These are phyloP conservation scores for Rhea pennata DNA, from an alignment of 2,113 vertebrate species.

Conservation along the genomic window DNA sequence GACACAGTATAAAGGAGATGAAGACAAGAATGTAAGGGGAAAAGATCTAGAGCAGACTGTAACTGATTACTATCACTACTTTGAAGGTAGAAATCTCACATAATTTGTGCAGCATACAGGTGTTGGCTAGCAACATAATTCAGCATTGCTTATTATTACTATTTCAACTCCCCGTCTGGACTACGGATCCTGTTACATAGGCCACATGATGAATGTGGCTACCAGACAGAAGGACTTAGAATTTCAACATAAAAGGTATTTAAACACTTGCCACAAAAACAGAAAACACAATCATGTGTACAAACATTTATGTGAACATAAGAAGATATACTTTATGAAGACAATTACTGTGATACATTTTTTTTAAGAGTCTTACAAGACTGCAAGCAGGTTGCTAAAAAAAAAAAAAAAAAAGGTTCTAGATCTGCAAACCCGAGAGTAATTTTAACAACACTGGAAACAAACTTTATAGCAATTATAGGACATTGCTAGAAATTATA, in stretches of 20 bases:
- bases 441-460: not conserved
- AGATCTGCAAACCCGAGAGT: not conserved
- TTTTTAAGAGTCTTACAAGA: not conserved
- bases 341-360: not conserved
- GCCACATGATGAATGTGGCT: not conserved
- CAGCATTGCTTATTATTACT: not conserved
- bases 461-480: not conserved
- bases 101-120: not conserved
- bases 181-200: not conserved
- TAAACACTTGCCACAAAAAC: not conserved
- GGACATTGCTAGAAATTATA: not conserved
- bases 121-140: not conserved
- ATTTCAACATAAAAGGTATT: not conserved
- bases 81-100: rapidly evolving
- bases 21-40: not conserved
- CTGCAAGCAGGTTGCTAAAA: not conserved
- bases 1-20: not conserved
- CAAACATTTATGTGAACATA: not conserved
- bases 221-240: rapidly evolving
- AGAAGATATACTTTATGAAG: not conserved
- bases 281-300: not conserved
- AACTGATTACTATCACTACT: not conserved
- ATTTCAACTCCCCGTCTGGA: not conserved
- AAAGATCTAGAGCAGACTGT: not conserved
- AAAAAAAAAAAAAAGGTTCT: no score